Evolutionary conservation across 37 sponge, comb jelly and placozoan genomes (phyloP), one percentile per base, ranked within the genome.

Genomic region (Ianthella basta): DNA sequence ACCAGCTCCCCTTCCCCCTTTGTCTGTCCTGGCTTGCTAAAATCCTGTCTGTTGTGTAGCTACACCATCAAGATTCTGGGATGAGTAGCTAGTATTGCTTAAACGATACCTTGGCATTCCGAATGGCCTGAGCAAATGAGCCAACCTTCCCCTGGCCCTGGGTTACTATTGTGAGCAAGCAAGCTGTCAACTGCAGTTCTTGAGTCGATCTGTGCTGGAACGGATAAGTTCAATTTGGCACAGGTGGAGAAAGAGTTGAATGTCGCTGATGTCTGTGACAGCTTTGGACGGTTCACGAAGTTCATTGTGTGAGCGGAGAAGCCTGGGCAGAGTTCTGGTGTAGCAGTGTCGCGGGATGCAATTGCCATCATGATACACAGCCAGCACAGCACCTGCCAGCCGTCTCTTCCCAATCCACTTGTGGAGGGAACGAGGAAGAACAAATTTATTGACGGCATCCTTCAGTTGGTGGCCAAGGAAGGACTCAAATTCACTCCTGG

Each of bases 331-430:
- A 61, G 29, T 61, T 61, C 64, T 61, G 64, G 64, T 24, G 78
- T 34, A 18, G 6, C 78, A n/a, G 78, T 37, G 38, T 77, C 78
- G 35, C 78, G 78, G 50, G 35, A 77, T 77, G 78, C 44, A 77
- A 19, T 77, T 41, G 78, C 50, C 41, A 41, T 36, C 41, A 77
- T 77, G 78, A 61, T 61, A 12, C 29, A 12, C 64, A 61, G 64
- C 64, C 64, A 61, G 64, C 64, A 61, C 4, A 61, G 64, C 29
- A 27, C 64, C 64, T 29, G 64, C 64, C 64, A 61, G 14, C 64
- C 14, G 29, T 61, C 64, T 2, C 64, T 61, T 61, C 29, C 64
- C 64, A 61, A 61, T 61, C 64, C 64, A 27, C 64, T 61, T 27
- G 29, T 61, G 64, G 64, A 61, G 64, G 10, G 64, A 12, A 61